Conservation (phyloP, 1,140 invertebrate species). For the Telenomus remus region DNA sequence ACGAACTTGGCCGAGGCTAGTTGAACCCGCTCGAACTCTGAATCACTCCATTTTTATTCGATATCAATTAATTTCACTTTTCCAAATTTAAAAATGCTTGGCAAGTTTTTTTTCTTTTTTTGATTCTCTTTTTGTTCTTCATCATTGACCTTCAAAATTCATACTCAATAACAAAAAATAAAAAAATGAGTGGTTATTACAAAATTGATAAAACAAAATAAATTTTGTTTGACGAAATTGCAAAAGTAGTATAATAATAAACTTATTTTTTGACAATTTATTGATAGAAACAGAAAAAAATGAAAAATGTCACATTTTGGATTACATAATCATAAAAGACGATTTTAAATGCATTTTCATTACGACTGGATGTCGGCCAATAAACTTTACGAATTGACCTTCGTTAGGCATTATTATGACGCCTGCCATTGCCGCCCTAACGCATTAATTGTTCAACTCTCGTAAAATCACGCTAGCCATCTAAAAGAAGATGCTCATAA, state of each 20-base stretch:
- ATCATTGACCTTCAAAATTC: no score
- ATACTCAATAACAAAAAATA: no score
- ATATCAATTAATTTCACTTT: conserved; percentile 17
- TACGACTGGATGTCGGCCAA: conserved; percentile 59
- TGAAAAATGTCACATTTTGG: neutral
- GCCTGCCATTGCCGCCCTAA: conserved; percentile 30
- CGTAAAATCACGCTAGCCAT: conserved; percentile 8
- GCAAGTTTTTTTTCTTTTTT: conserved; percentile 9
- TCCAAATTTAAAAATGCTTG: conserved; percentile 13
- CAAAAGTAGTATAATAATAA: no score
- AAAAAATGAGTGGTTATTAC: no score
- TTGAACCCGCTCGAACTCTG: conserved; percentile 50
- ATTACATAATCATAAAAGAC: neutral
- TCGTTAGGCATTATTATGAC: conserved; percentile 53
- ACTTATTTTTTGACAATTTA: no score
- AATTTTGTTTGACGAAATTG: no score
- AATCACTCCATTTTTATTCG: conserved; percentile 44
- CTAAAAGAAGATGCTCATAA: conserved; percentile 5
- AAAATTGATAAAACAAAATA: no score
- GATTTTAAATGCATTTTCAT: conserved; percentile 14
- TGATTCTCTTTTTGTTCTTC: neutral
- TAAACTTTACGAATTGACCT: conserved; percentile 57
- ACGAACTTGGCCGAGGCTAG: conserved; percentile 45
- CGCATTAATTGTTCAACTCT: conserved; percentile 24
- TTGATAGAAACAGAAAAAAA: no score